Evolutionary conservation across 1,140 invertebrate genomes (phyloP), one percentile per base, ranked within the genome.

Genomic region (Pteromalus puparum): DNA sequence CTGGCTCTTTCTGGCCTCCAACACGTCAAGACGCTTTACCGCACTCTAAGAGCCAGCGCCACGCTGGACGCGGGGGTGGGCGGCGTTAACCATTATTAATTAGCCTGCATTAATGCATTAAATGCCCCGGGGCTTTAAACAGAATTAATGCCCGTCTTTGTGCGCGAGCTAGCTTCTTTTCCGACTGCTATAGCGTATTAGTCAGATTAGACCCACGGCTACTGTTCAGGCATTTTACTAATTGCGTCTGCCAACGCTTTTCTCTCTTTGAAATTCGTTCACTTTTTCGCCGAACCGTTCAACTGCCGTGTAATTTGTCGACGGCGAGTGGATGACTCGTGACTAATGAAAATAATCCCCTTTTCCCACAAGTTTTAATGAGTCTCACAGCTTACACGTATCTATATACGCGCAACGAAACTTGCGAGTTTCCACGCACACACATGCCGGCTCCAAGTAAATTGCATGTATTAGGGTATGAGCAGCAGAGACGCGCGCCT

Each of bases 31-130:
- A 79, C 75, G 81, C 34, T 82, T 82, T 84, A 88, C 87, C 80
- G 75, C 80, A 70, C 75, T 74, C 85, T 75, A 83, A 68, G 81
- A 73, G 84, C 87, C 68, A 83, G 83, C 84, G 86, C 85, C 87
- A 1, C 38, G 86, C 86, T 87, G 86, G 88, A 86, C 86, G 85
- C 88, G 87, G 87, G 48, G 48, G 15, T n/a, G 18, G 21, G 4
- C 53, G n/a, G 53, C 53, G 53, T 90, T 90, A 90, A 90, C 88
- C 88, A 86, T 89, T 90, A 91, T 91, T 90, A 91, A 91, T 91
- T 89, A 90, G 85, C 75, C n/a, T 83, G 87, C 88, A 90, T 91
- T 91, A 90, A 90, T 90, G 89, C 18, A 61, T 61, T 89, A 90
- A 91, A 90, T 89, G 89, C 75, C 46, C 46, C 82, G 70, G 83